A percentile compares a stretch with the other conserved stretches of the same genome.
Conservation (phyloP, 2,113 vertebrate species). For the Mungos mungo region DNA sequence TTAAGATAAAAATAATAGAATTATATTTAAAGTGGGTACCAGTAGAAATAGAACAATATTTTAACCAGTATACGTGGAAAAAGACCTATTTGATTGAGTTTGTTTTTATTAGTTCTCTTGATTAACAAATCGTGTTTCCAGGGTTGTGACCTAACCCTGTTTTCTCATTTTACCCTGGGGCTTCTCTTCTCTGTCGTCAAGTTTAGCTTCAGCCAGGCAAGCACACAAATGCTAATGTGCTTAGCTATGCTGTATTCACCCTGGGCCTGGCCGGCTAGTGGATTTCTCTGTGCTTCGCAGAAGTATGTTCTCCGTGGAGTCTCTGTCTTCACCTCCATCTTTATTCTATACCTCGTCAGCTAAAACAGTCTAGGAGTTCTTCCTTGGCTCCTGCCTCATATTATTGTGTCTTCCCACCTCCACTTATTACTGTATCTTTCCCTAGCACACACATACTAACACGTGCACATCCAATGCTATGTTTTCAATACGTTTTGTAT, state of each 20-base stretch:
- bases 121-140: background rate
- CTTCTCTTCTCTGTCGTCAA: background rate
- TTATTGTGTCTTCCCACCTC: background rate
- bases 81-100: background rate
- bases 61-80: background rate
- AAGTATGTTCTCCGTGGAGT: background rate
- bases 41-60: background rate
- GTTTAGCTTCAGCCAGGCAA: background rate
- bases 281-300: background rate
- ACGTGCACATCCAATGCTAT: no score
- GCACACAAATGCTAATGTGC: background rate
- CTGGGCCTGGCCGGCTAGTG: background rate
- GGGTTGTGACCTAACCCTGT: background rate
- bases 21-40: background rate
- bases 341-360: background rate
- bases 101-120: background rate
- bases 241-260: no score
- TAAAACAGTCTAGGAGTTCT: background rate
- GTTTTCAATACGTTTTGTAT: background rate
- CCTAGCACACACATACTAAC: background rate
- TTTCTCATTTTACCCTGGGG: background rate
- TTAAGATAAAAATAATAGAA: conserved; percentile 31
- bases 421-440: background rate
- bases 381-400: background rate
- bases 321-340: background rate